Evolutionary conservation across 2,797 vertebrate species (phyloP).

Genomic region (Smutsia gigantea): DNA sequence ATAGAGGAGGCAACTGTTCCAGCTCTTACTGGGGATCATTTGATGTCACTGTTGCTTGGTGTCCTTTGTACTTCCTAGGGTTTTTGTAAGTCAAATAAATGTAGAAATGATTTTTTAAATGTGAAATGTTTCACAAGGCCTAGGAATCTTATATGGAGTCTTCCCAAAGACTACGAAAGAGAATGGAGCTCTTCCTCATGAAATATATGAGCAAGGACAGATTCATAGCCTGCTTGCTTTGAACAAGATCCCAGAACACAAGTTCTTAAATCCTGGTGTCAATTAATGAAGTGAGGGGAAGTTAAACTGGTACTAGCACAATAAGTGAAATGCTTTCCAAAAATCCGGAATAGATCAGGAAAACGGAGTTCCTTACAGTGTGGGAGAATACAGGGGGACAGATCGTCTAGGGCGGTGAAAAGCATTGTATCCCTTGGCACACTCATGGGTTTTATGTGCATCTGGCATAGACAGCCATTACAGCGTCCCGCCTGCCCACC

Average conservation of each 20-base stretch:
- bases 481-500: background rate
- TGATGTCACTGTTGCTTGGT: background rate
- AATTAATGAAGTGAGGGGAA: background rate
- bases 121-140: background rate
- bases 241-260: background rate
- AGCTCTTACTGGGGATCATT: background rate
- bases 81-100: background rate
- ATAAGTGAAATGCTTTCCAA: background rate
- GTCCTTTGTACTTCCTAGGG: background rate
- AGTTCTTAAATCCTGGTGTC: background rate
- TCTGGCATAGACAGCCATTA: background rate
- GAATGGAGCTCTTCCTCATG: background rate
- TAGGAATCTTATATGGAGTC: background rate
- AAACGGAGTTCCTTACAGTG: background rate
- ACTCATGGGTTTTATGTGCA: background rate
- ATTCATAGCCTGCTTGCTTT: background rate
- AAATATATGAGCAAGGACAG: background rate
- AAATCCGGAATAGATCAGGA: background rate
- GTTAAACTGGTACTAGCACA: background rate
- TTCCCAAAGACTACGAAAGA: background rate
- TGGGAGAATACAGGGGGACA: rapidly evolving
- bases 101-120: background rate
- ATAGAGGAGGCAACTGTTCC: background rate
- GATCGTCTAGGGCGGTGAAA: background rate
- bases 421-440: background rate